phyloP scores from a whole-genome alignment of 2,113 vertebrate genomes.

The Parotia lawesii region DNA sequence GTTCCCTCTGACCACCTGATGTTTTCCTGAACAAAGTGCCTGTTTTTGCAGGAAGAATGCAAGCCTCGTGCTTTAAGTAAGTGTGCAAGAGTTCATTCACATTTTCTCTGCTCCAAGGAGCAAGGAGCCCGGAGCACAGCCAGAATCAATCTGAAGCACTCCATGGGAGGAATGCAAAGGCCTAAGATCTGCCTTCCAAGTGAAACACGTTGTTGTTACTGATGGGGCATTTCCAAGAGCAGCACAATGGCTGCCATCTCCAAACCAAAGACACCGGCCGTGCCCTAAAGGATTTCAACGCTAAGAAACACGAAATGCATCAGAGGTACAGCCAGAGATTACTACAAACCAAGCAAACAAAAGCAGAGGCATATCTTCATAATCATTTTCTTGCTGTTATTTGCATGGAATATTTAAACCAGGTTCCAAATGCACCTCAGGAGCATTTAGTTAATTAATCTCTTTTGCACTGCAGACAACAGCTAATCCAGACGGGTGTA shows the following conservation, averaged over 20 bases:
- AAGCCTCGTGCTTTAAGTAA: background rate
- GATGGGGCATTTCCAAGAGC: conserved; percentile 1
- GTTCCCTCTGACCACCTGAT: background rate
- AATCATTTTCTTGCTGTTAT: background rate
- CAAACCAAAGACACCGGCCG: background rate
- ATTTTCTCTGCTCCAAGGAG: background rate
- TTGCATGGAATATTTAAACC: background rate
- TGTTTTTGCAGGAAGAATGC: background rate
- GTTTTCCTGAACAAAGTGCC: background rate
- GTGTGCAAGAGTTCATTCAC: conserved; percentile 10
- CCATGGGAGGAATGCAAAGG: conserved; percentile 1
- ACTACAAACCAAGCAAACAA: background rate
- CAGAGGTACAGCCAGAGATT: background rate
- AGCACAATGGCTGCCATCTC: background rate
- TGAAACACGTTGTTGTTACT: background rate
- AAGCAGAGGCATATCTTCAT: background rate
- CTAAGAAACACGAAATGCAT: background rate
- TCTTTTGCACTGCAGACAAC: background rate
- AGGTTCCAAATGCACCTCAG: background rate
- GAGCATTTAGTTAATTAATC: background rate
- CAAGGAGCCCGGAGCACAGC: background rate
- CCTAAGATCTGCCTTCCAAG: conserved; percentile 27
- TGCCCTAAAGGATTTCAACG: background rate
- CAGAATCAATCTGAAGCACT: background rate
- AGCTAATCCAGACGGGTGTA: background rate